These are phyloP conservation scores for Mesitornis unicolor DNA, from an alignment of 2,113 vertebrate genomes.

Conservation along the genomic window DNA sequence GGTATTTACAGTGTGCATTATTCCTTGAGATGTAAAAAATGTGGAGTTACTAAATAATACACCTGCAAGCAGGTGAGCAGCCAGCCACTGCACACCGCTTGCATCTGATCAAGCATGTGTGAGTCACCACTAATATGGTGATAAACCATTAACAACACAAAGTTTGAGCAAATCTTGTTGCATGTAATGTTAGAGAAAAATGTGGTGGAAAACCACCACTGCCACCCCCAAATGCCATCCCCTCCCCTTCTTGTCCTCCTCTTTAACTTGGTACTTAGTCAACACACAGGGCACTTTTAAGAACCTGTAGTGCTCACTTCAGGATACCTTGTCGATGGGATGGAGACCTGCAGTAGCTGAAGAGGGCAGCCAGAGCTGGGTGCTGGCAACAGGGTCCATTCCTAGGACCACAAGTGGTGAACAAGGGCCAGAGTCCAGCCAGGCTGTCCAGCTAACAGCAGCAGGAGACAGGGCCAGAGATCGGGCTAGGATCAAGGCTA, in stretches of 20 bases:
- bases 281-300: not conserved
- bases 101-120: rapidly evolving
- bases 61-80: not conserved
- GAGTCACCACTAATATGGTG: not conserved
- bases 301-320: not conserved
- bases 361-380: not conserved
- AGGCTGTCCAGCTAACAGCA: not conserved
- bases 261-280: not conserved
- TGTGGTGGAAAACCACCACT: not conserved
- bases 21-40: not conserved
- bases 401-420: not conserved
- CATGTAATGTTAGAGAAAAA: not conserved
- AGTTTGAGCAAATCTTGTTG: not conserved
- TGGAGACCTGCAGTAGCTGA: not conserved
- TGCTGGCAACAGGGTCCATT: not conserved
- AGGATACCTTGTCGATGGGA: not conserved
- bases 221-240: rapidly evolving
- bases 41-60: not conserved
- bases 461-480: not conserved
- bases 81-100: not conserved
- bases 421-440: not conserved
- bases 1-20: not conserved
- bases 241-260: not conserved
- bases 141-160: not conserved
- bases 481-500: not conserved